Evolutionary conservation across 2,888 invertebrate genomes (phyloP).

Genomic region (Bedellia somnulentella): DNA sequence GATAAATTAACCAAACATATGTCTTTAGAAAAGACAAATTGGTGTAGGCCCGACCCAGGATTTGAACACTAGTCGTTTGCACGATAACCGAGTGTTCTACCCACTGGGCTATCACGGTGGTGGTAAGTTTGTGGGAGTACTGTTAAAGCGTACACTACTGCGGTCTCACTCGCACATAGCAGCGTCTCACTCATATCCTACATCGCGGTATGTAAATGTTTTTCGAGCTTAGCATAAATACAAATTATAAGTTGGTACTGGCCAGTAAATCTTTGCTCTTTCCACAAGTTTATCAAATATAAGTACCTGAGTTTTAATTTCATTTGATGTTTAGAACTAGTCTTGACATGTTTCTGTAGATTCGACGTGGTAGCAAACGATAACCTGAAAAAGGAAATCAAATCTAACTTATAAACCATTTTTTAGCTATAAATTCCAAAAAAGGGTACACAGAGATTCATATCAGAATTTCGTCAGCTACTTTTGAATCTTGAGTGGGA

Average conservation of each 20-base stretch:
- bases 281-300: neutral
- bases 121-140: too few relatives aligned
- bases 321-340: constrained; percentile 46
- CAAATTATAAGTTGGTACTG: too few relatives aligned
- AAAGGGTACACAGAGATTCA: neutral
- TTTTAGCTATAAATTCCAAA: neutral
- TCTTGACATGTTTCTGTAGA: constrained; percentile 38
- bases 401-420: neutral
- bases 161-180: too few relatives aligned
- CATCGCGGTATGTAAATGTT: too few relatives aligned
- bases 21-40: too few relatives aligned
- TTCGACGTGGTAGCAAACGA: constrained; percentile 37
- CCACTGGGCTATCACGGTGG: too few relatives aligned
- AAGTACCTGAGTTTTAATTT: constrained; percentile 35
- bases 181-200: too few relatives aligned
- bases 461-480: neutral
- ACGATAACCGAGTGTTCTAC: too few relatives aligned
- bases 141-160: too few relatives aligned
- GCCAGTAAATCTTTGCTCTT: neutral
- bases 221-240: too few relatives aligned
- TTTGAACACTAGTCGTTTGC: too few relatives aligned
- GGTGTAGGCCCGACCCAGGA: too few relatives aligned
- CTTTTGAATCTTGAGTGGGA: neutral
- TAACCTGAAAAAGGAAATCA: constrained; percentile 29
- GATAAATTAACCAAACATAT: neutral